Evolutionary conservation across 2,888 invertebrate species (phyloP).

Genomic region (Odiellus spinosus): DNA sequence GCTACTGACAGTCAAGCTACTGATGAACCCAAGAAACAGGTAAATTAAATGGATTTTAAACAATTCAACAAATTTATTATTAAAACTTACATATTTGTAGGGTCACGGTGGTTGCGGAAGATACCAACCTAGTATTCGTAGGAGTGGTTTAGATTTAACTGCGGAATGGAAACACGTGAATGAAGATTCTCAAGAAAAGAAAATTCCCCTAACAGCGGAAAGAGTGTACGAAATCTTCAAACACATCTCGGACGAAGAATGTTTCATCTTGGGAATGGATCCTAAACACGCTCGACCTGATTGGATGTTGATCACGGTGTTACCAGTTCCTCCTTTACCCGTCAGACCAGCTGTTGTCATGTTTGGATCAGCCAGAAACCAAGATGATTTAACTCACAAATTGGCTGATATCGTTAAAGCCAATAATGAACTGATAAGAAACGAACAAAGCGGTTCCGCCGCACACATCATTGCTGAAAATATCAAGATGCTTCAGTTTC

Average conservation of each 20-base stretch:
- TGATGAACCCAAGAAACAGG: background rate
- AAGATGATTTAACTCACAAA: conserved; percentile 97
- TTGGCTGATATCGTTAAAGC: conserved; percentile 94
- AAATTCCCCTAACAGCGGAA: conserved; percentile 83
- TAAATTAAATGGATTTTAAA: too few relatives aligned
- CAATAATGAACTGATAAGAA: conserved; percentile 85
- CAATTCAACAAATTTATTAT: too few relatives aligned
- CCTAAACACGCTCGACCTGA: conserved; percentile 93
- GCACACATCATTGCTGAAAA: conserved; percentile 95
- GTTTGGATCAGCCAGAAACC: conserved; percentile 96
- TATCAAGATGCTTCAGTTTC: conserved; percentile 93
- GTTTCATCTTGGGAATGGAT: conserved; percentile 84
- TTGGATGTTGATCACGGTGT: conserved; percentile 97
- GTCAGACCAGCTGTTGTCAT: conserved; percentile 97
- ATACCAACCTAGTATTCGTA: conserved; percentile 82
- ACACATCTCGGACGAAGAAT: conserved; percentile 91
- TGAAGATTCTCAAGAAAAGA: conserved; percentile 95
- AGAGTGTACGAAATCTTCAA: conserved; percentile 93
- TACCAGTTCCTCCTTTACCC: conserved; percentile 90
- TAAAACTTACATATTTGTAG: conserved; percentile 32
- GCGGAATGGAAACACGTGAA: conserved; percentile 99
- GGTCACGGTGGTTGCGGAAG: conserved; percentile 94
- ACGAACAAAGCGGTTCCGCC: conserved; percentile 92
- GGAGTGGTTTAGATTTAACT: conserved; percentile 76
- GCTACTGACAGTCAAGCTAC: conserved; percentile 1